phyloP scores from a whole-genome alignment of 2,797 vertebrate genomes.

The Taeniopygia guttata region DNA sequence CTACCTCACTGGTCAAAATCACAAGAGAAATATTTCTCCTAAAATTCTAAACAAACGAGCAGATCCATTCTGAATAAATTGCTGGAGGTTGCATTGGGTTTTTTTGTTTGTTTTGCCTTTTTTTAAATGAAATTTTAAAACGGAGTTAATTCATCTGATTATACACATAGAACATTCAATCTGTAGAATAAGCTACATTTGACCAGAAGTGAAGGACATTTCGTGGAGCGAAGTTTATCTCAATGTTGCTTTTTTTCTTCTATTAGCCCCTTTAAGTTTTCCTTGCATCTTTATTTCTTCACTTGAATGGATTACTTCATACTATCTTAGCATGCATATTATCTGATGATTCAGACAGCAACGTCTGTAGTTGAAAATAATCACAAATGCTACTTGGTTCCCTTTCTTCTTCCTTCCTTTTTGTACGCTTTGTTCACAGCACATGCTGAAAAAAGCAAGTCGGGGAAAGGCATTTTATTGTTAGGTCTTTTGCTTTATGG shows the following conservation, averaged over 20 bases:
- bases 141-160: not conserved
- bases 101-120: not conserved
- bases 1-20: not conserved
- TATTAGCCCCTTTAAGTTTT: not conserved
- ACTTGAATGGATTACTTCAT: not conserved
- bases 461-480: not conserved
- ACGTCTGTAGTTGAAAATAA: not conserved
- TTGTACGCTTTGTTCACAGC: not conserved
- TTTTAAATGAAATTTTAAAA: not conserved
- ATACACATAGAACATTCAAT: not conserved
- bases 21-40: not conserved
- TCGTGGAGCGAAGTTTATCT: not conserved
- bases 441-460: not conserved
- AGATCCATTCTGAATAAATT: not conserved
- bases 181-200: not conserved
- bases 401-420: not conserved
- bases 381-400: not conserved
- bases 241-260: not conserved
- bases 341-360: not conserved
- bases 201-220: not conserved
- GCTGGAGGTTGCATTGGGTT: rapidly evolving
- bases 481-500: not conserved
- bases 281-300: not conserved
- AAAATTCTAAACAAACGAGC: not conserved
- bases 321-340: not conserved